Conservation (phyloP, 2,113 vertebrate species). For the Bathybates hornii region DNA sequence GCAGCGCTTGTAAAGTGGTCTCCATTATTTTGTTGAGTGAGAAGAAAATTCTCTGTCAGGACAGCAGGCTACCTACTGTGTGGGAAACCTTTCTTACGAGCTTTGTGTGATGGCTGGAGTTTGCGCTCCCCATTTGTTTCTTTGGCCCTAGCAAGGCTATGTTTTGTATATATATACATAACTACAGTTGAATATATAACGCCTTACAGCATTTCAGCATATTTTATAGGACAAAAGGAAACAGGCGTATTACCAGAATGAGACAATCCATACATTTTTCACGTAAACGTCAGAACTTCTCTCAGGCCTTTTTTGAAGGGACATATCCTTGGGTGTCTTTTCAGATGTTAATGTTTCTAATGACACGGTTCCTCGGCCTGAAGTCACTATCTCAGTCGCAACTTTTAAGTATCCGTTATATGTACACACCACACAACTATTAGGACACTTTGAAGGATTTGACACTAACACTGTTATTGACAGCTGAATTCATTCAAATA, state of each 20-base stretch:
- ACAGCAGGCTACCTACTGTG: conserved; percentile 15
- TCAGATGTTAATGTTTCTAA: conserved; percentile 36
- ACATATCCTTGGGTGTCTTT: conserved; percentile 54
- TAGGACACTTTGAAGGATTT: conserved; percentile 18
- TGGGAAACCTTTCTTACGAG: neutral
- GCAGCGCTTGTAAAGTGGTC: conserved; percentile 1
- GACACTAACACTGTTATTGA: conserved; percentile 9
- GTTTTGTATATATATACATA: conserved; percentile 39
- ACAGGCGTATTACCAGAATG: conserved; percentile 39
- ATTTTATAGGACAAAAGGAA: conserved; percentile 56
- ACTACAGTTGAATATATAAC: neutral
- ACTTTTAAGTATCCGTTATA: neutral
- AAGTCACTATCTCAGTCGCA: conserved; percentile 13
- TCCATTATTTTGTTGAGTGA: neutral
- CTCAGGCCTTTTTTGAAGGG: conserved; percentile 68
- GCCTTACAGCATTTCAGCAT: conserved; percentile 61
- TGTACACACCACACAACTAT: neutral
- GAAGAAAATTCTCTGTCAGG: neutral
- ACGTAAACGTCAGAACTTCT: conserved; percentile 40
- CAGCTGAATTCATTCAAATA: conserved; percentile 1
- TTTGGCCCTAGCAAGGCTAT: conserved; percentile 17
- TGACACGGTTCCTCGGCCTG: conserved; percentile 47
- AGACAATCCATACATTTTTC: conserved; percentile 70
- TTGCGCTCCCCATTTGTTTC: conserved; percentile 5
- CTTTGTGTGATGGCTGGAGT: conserved; percentile 18